Percentiles rank a stretch among this genome's conserved stretches.
Conservation (phyloP, 2,113 vertebrate species). For the Falcunculus frontatus region DNA sequence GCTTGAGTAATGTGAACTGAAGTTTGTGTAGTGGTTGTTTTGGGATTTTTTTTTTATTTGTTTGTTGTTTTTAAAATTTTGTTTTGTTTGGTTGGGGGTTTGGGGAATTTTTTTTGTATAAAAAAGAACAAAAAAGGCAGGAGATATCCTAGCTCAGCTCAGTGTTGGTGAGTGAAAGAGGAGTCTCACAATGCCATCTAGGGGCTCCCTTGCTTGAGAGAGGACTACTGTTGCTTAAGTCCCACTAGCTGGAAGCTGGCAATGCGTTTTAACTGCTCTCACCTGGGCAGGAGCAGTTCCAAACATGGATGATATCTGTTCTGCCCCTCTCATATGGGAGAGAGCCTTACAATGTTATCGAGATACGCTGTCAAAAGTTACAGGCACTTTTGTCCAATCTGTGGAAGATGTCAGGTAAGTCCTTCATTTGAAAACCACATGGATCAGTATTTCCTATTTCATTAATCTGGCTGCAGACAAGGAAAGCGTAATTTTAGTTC, state of each 20-base stretch:
- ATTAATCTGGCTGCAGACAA: neutral
- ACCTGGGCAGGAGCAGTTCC: neutral
- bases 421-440: neutral
- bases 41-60: neutral
- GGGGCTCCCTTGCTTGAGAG: neutral
- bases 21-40: neutral
- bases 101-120: neutral
- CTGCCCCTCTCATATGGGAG: neutral
- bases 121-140: neutral
- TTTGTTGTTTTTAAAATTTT: neutral
- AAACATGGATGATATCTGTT: neutral
- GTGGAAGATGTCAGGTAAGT: neutral
- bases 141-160: neutral
- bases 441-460: neutral
- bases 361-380: neutral
- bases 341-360: neutral
- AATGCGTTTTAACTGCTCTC: neutral
- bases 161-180: neutral
- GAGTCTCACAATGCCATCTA: neutral
- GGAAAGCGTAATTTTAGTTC: neutral
- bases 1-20: neutral
- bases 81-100: neutral
- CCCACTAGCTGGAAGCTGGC: neutral
- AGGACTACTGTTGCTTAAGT: fast-evolving
- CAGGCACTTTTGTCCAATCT: fast-evolving